Conservation (phyloP, 2,797 vertebrate species). For the Enteromius treurensis region DNA sequence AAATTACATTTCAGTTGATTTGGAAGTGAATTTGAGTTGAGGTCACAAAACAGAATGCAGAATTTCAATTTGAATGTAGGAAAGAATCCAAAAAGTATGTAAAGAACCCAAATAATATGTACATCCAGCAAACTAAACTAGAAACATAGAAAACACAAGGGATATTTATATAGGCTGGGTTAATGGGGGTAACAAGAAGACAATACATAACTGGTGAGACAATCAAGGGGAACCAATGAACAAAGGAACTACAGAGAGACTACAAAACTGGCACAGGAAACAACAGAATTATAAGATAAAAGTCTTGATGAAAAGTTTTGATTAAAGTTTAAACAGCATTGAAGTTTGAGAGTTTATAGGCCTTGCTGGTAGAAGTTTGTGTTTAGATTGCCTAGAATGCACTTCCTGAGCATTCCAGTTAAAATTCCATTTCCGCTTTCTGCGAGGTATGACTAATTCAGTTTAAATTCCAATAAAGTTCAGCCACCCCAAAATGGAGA, state of each 20-base stretch:
- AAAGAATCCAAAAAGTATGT: not conserved
- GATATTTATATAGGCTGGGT: not conserved
- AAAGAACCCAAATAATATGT: not conserved
- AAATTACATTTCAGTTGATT: not conserved
- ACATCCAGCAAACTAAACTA: not conserved
- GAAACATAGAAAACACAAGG: not conserved
- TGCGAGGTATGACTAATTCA: not conserved
- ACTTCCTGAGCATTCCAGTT: not conserved
- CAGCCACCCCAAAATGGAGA: not conserved
- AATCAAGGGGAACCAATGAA: not conserved
- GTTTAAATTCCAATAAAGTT: not conserved
- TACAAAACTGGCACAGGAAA: not conserved
- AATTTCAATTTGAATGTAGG: conserved; percentile 31
- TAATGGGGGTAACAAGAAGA: conserved; percentile 2
- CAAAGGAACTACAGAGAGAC: not conserved
- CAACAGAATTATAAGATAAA: not conserved
- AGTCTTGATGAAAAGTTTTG: not conserved
- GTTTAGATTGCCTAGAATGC: not conserved
- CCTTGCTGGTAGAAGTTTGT: not conserved
- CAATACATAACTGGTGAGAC: not conserved
- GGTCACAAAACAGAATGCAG: conserved; percentile 70
- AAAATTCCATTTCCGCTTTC: not conserved
- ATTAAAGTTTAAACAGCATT: not conserved
- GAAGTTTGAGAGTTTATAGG: not conserved
- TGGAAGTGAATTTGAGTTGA: conserved; percentile 49